Evolutionary conservation across 2,888 invertebrate genomes (phyloP).

Genomic region (Morpho achilles): DNA sequence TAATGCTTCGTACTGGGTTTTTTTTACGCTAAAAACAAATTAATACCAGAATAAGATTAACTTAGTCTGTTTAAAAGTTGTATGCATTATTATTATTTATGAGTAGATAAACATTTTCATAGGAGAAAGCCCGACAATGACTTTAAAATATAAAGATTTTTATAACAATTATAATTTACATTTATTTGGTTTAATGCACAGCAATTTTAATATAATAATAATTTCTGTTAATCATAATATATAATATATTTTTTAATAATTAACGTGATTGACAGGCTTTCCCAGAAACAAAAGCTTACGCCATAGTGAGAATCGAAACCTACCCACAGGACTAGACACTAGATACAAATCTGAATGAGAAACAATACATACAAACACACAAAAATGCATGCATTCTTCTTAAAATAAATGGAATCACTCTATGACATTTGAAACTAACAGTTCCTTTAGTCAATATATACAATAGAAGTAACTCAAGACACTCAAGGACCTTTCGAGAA

Average conservation of each 20-base stretch:
- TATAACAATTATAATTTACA: constrained; percentile 33
- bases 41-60: too few relatives aligned
- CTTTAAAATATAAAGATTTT: constrained; percentile 13
- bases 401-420: constrained; percentile 77
- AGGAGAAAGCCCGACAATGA: constrained; percentile 60
- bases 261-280: constrained; percentile 49
- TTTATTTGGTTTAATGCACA: constrained; percentile 73
- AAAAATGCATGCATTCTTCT: constrained; percentile 77
- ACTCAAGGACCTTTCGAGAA: constrained; percentile 22
- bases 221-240: constrained; percentile 35
- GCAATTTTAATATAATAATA: constrained; percentile 44
- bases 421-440: constrained; percentile 60
- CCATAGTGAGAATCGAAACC: constrained; percentile 68
- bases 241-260: constrained; percentile 18
- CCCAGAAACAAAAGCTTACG: constrained; percentile 59
- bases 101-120: constrained; percentile 29
- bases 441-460: constrained; percentile 59
- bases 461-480: constrained; percentile 40
- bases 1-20: neutral
- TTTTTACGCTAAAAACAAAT: too few relatives aligned
- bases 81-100: constrained; percentile 9
- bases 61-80: neutral
- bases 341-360: constrained; percentile 63
- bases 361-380: constrained; percentile 74
- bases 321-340: constrained; percentile 74